Evolutionary conservation across 2,797 vertebrate species (phyloP).

Genomic region (Psittacula derbiana): DNA sequence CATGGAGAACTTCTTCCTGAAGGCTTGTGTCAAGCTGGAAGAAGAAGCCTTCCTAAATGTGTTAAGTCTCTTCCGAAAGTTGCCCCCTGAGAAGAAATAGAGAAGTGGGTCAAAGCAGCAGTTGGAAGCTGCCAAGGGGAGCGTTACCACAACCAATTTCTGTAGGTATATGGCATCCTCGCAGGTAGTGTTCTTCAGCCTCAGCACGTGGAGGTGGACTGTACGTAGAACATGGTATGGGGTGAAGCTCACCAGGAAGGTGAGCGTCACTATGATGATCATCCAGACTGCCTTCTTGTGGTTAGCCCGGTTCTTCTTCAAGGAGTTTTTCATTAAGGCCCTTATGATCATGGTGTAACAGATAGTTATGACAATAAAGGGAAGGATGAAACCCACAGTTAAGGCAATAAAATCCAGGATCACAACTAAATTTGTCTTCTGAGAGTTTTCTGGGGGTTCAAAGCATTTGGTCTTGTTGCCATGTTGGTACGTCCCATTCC

Average conservation of each 20-base stretch:
- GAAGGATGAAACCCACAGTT: constrained; percentile 85
- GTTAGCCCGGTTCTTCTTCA: constrained; percentile 75
- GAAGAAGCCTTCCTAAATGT: constrained; percentile 76
- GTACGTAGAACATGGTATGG: constrained; percentile 93
- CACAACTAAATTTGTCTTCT: constrained; percentile 67
- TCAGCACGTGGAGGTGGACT: constrained; percentile 81
- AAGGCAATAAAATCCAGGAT: constrained; percentile 86
- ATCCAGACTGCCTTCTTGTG: constrained; percentile 86
- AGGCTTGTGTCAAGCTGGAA: constrained; percentile 63
- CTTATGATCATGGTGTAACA: constrained; percentile 89
- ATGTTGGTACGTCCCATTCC: constrained; percentile 59
- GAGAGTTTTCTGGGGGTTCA: constrained; percentile 78
- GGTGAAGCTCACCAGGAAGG: constrained; percentile 90
- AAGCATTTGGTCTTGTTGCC: constrained; percentile 91
- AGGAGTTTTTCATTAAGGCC: constrained; percentile 79
- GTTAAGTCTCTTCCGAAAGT: constrained; percentile 85
- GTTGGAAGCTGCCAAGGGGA: constrained; percentile 90
- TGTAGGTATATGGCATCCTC: constrained; percentile 80
- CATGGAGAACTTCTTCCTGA: constrained; percentile 67
- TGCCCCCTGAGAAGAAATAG: constrained; percentile 93
- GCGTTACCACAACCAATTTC: constrained; percentile 89
- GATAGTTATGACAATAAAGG: constrained; percentile 86
- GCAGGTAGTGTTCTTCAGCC: constrained; percentile 55
- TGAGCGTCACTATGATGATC: constrained; percentile 88
- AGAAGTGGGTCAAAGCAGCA: constrained; percentile 94